Conservation (phyloP, 2,113 vertebrate genomes). For the Cheilinus undulatus region DNA sequence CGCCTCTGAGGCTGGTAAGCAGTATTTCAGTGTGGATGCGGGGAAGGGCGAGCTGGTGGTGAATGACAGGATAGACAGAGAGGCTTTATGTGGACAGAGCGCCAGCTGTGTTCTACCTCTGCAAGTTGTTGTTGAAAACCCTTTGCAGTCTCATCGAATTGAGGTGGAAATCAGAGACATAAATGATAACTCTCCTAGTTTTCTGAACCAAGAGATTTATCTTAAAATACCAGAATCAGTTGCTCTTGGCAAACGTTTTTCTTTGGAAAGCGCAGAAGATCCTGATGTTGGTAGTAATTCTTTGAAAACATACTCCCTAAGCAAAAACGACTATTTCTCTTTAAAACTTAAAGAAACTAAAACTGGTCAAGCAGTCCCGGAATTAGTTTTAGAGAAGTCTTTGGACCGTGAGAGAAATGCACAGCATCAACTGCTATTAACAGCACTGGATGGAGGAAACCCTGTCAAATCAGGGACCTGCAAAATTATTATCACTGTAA, state of each 20-base stretch:
- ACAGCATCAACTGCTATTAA: slow-evolving; percentile 80
- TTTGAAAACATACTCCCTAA: slow-evolving; percentile 68
- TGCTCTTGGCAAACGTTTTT: slow-evolving; percentile 64
- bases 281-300: slow-evolving; percentile 75
- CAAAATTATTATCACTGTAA: slow-evolving; percentile 58
- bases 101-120: slow-evolving; percentile 82
- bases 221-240: slow-evolving; percentile 72
- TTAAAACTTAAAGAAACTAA: slow-evolving; percentile 70
- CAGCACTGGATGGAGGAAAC: slow-evolving; percentile 76
- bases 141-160: slow-evolving; percentile 81
- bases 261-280: slow-evolving; percentile 70
- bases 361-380: slow-evolving; percentile 65
- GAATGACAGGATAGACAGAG: slow-evolving; percentile 86
- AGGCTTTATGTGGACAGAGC: slow-evolving; percentile 84
- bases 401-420: slow-evolving; percentile 77
- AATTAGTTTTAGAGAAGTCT: slow-evolving; percentile 75
- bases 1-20: slow-evolving; percentile 81
- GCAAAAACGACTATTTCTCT: slow-evolving; percentile 72
- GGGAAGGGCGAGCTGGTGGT: slow-evolving; percentile 83
- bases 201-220: slow-evolving; percentile 32
- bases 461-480: slow-evolving; percentile 67
- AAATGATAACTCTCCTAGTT: slow-evolving; percentile 86
- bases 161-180: slow-evolving; percentile 86
- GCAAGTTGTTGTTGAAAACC: slow-evolving; percentile 83
- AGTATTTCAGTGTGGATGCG: slow-evolving; percentile 83